Evolutionary conservation across 2,888 invertebrate species (phyloP), one percentile per base, ranked within the genome.

Genomic region (Eudemis profundana): DNA sequence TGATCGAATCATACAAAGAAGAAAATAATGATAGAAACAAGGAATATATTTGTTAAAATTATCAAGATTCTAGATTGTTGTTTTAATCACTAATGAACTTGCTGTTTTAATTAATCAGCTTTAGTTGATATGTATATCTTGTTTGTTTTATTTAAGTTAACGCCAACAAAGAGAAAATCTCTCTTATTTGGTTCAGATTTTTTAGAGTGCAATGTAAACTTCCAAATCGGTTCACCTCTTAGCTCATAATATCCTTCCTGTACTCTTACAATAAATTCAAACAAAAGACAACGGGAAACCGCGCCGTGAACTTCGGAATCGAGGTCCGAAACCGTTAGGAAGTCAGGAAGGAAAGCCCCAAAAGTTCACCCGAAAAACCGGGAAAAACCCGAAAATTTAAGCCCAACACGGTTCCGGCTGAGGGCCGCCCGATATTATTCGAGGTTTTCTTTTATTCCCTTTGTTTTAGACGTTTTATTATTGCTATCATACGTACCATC

Each of bases 381-480:
- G 82, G 78, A 84, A 81, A 87, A 85, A 74, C 82, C 83, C 84
- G 75, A 82, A 86, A 90, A 86, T 87, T 84, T 81, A 82, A 86
- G 81, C 79, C 81, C 78, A 81, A 82, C 85, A 82, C 81, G 83
- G 80, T 87, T 89, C 90, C 89, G 85, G 76, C 76, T 79, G 82
- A 75, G 80, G 79, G 78, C 74, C 74, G 72, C 79, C 82, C 85
- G 89, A 90, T 86, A 89, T 89, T 88, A 90, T 89, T 86, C 86
- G 81, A 84, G 82, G 78, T 78, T 85, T 81, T 83, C 84, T 85
- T 85, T 87, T 84, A 85, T 89, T 82, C 81, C 73, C 80, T 87
- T 91, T 90, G 89, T 90, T 90, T 88, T 80, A 85, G 81, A 78
- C 77, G 75, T 80, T 85, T 83, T 83, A 85, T 89, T 89, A 84